phyloP scores from a whole-genome alignment of 1,140 invertebrate species.

The Ceratosolen solmsi region DNA sequence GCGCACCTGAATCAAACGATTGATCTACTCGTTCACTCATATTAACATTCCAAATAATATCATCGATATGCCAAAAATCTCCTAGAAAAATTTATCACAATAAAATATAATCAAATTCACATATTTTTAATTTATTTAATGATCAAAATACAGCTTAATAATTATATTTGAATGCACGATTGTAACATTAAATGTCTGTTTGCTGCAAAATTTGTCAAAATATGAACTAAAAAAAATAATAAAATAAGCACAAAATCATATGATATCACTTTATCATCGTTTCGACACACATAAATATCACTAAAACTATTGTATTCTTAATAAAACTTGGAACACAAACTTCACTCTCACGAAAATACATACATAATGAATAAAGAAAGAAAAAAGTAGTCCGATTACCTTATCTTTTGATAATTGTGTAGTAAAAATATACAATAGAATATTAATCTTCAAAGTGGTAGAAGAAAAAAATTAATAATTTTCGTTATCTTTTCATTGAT shows the following conservation, averaged over 20 bases:
- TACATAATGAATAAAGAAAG: not conserved
- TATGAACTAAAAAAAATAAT: no score
- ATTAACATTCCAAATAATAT: slow-evolving; percentile 10
- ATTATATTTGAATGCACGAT: not conserved
- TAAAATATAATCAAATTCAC: not conserved
- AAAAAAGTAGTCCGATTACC: slow-evolving; percentile 17
- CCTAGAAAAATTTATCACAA: slow-evolving; percentile 24
- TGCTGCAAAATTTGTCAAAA: no score
- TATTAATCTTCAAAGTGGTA: not conserved
- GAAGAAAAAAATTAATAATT: not conserved
- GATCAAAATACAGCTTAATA: no score
- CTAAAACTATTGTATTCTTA: not conserved
- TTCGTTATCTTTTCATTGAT: not conserved
- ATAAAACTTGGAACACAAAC: not conserved
- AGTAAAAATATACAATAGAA: not conserved
- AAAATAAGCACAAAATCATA: no score
- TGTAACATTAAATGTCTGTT: no score
- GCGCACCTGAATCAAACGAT: not conserved
- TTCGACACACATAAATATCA: no score
- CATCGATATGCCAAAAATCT: not conserved
- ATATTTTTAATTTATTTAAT: no score
- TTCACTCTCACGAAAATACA: not conserved
- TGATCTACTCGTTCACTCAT: slow-evolving; percentile 17
- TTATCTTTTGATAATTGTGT: not conserved
- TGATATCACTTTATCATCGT: no score